Base-by-base conservation (phyloP, 2,797 vertebrate species). In the Coendou prehensilis region DNA sequence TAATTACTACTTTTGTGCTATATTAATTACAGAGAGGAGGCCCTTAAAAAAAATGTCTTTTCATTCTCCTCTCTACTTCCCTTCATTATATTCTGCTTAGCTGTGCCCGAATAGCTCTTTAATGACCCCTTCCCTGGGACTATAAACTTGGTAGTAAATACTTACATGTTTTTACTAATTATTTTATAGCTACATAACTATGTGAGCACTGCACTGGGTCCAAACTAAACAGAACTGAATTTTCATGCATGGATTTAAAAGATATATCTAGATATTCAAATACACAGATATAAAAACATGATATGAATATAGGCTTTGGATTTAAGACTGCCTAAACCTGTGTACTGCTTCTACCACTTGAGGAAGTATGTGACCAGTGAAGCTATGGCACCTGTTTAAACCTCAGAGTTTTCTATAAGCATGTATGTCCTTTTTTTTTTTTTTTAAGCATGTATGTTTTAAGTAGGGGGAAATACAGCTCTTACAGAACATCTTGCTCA, bases 191-290 rank as follows among this genome's bases (percentile, higher is more conserved):
- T 75, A n/a, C 4, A 9, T 41, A 94, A 95, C 30, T 50, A 41
- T 20, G 6, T 50, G 89, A 69, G 22, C 18, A 79, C n/a, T 59
- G 15, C 80, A 91, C 47, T 47, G 23, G n/a, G 81, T 78, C 41
- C 33, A 88, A 96, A 94, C 50, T 71, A 59, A 80, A 93, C 15
- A 64, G 56, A 87, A 75, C 23, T 78, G 64, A 71, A 86, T 86
- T 76, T 81, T 91, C 47, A 85, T 59, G 76, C 8, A 83, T n/a
- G 15, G 81, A 87, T 45, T 86, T 87, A 82, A 67, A 90, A 89
- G 45, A 37, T n/a, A 41, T 45, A 57, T 80, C 6, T 61, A 91
- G n/a, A 79, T 9, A 30, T 67, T 86, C 37, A 26, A 82, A 86
- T 26, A 69, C 3, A 22, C n/a, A 76, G 26, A 45, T 79, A 91